Base-by-base conservation (phyloP, 2,797 vertebrate species). In the Megaceryle alcyon region DNA sequence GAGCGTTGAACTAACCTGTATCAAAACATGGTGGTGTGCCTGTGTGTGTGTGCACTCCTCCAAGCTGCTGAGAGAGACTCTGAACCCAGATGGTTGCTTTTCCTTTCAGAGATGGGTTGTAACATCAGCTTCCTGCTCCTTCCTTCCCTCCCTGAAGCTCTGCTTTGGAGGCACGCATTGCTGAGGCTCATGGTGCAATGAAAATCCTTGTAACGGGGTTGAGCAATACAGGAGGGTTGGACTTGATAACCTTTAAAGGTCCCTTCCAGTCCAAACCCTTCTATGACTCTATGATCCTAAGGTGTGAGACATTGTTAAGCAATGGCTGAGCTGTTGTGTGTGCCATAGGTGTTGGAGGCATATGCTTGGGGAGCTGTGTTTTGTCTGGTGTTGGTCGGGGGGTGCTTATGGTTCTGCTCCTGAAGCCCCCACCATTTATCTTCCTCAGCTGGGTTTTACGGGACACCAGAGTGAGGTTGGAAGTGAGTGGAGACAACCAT, bases 321-420 rank as follows among this genome's bases (percentile, higher is more conserved):
- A 64, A n/a, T 72, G 49, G 23, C 48, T 51, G 26, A 44, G 46
- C 46, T 53, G 46, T n/a, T n/a, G 51, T 6, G 1, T 12, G 28
- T 1, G 0, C 29, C 1, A 2, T 0, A 0, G 14, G 54, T 35
- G 8, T 44, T 46, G 70, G 37, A 68, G 51, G 56, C 49, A 35
- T 0, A 0, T 22, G 37, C 9, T 16, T 16, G 33, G 57, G 28
- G 46, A 70, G 22, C 28, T 0, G 0, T 51, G 48, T 29, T 71
- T 80, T 80, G 49, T 13, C 68, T 89, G 71, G 25, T 13, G 10
- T 43, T 82, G 59, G 15, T 31, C 65, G 33, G 44, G 41, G 41
- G 33, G 29, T 22, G 8, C 10, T 57, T 59, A 23, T 19, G 31
- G 21, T 69, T 88, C n/a, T 59, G 80, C 69, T 92, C 28, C 60